A percentile compares a stretch with the other conserved stretches of the same genome.
Conservation (phyloP, 2,113 vertebrate species). For the human (Homo sapiens) region DNA sequence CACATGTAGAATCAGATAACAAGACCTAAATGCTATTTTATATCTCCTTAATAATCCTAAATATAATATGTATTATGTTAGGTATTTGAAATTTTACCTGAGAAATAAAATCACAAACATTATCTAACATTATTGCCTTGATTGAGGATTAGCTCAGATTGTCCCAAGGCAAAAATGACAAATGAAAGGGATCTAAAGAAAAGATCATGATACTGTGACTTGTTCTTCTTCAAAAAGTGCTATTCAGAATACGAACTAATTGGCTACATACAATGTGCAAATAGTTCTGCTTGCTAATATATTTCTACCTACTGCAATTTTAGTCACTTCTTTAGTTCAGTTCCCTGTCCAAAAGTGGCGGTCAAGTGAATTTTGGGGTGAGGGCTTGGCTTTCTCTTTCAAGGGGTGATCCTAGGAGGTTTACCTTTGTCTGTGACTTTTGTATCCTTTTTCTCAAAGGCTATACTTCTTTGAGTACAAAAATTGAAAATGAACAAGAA, state of each 20-base stretch:
- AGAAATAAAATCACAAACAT: not conserved
- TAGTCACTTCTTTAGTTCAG: not conserved
- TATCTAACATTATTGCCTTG: not conserved
- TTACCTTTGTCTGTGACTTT: not conserved
- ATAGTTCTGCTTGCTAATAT: not conserved
- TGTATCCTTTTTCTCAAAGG: not conserved
- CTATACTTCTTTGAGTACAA: not conserved
- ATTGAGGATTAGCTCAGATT: not conserved
- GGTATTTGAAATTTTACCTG: constrained; percentile 35
- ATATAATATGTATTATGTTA: not conserved
- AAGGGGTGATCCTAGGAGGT: not conserved
- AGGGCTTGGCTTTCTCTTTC: not conserved
- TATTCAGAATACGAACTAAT: not conserved
- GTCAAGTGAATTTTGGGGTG: not conserved
- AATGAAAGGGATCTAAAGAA: not conserved
- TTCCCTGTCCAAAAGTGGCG: not conserved
- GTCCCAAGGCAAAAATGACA: not conserved
- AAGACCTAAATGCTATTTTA: not conserved
- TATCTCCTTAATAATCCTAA: not conserved
- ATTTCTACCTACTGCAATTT: not conserved
- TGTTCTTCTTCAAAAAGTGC: not conserved
- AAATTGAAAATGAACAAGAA: not conserved
- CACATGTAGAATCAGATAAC: not conserved
- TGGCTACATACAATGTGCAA: not conserved
- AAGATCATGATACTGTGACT: not conserved